A percentile compares a stretch with the other conserved stretches of the same genome.
These are phyloP conservation scores for Calyptomena viridis DNA, from an alignment of 2,113 vertebrate species.

Conservation along the genomic window DNA sequence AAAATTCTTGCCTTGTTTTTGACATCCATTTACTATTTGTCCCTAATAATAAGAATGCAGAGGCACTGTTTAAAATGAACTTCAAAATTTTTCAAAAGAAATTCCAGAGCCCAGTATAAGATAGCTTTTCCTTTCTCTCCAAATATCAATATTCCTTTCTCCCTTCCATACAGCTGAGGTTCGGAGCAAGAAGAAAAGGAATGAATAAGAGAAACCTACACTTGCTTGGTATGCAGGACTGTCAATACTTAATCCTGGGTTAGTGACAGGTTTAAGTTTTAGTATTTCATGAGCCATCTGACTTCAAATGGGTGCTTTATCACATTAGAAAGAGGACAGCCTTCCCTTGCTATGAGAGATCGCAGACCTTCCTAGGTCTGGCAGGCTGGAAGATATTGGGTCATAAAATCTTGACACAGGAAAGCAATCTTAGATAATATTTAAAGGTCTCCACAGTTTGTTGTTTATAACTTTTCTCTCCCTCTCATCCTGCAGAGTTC, in stretches of 20 bases:
- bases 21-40: not conserved
- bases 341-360: not conserved
- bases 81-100: not conserved
- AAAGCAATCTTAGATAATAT: slow-evolving; percentile 9
- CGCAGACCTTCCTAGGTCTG: not conserved
- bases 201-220: not conserved
- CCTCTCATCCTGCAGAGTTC: not conserved
- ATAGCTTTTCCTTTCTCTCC: not conserved
- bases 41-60: not conserved
- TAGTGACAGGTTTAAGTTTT: slow-evolving; percentile 14
- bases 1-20: not conserved
- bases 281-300: not conserved
- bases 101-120: not conserved
- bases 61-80: not conserved
- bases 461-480: not conserved
- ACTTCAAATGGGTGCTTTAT: not conserved
- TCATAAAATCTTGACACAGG: slow-evolving; percentile 32
- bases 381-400: slow-evolving; percentile 3
- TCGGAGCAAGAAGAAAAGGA: not conserved
- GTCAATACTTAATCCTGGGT: not conserved
- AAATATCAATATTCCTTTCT: not conserved
- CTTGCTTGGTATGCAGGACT: not conserved
- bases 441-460: not conserved
- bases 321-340: not conserved
- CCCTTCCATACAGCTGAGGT: not conserved